Evolutionary conservation across 2,888 invertebrate genomes (phyloP).

Genomic region (Mantis religiosa): DNA sequence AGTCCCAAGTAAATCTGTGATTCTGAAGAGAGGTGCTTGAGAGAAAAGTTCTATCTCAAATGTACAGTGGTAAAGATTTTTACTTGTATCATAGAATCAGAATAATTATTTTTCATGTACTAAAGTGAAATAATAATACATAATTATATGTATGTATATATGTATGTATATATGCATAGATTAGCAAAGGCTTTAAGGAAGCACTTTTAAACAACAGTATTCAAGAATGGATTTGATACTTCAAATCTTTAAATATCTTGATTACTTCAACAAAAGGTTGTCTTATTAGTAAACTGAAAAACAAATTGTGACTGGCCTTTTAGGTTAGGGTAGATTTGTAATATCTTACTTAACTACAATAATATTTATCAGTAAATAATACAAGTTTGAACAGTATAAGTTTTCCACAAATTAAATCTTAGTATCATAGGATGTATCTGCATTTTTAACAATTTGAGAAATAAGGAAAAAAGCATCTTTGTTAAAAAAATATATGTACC

Average conservation of each 20-base stretch:
- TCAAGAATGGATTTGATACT: background rate
- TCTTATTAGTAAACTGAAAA: background rate
- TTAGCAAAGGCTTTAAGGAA: background rate
- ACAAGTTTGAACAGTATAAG: background rate
- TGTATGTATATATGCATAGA: background rate
- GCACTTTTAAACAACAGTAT: background rate
- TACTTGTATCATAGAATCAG: background rate
- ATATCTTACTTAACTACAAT: background rate
- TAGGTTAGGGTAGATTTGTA: background rate
- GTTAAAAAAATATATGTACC: too few species aligned
- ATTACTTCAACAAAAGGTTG: background rate
- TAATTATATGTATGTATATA: background rate
- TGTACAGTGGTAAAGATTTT: background rate
- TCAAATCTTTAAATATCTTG: background rate
- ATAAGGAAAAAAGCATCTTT: too few species aligned
- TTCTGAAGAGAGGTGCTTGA: background rate
- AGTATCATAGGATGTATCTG: too few species aligned
- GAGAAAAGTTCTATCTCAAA: background rate
- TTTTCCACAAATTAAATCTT: background rate
- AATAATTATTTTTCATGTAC: background rate
- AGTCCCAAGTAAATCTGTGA: background rate
- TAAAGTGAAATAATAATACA: background rate
- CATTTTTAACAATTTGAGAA: too few species aligned
- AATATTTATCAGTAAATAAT: too few species aligned
- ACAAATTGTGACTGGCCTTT: background rate